Evolutionary conservation across 2,888 invertebrate genomes (phyloP), one percentile per base, ranked within the genome.

Genomic region (Drosophila falleni): DNA sequence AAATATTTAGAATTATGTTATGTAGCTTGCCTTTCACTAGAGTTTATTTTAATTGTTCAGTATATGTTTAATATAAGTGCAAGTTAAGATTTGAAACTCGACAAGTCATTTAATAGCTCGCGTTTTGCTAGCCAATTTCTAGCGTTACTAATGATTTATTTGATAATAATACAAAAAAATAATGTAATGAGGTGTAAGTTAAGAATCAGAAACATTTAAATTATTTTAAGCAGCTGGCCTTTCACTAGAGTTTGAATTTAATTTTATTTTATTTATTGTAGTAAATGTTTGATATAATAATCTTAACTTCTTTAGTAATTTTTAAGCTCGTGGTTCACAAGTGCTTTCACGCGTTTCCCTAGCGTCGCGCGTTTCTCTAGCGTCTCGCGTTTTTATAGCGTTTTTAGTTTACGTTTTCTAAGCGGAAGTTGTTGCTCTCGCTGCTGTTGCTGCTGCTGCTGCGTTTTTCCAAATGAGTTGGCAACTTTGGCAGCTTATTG

Each of bases 391-490:
- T 74, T 70, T 53, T 16, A 5, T 44, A 19, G 53, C 60, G 65
- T 58, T 54, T 67, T 47, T 31, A 33, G 10, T 70, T 76, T 59
- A 78, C 75, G 70, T 77, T 87, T 78, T 87, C 71, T 67, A 76
- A 81, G 89, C 89, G 89, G 89, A 89, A 89, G 90, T 89, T 74
- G 75, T 67, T 58, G 76, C 68, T 74, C 59, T 66, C 53, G 29
- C 41, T 19, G 19, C 19, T 19, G 19, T 2, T 19, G 83, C 66
- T 59, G 59, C 19, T 59, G 59, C 19, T 49, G 69, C 64, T 66
- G 83, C 66, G 74, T 84, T 86, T 87, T 89, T 89, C 89, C 82
- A 87, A 84, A 88, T 87, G 87, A 88, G 85, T 89, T 87, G 84
- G 88, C 86, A 87, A 71, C 85, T 89, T 81, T 74, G 82, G 56